Conservation (phyloP, 2,797 vertebrate genomes). For the Sebastes vulpes region DNA sequence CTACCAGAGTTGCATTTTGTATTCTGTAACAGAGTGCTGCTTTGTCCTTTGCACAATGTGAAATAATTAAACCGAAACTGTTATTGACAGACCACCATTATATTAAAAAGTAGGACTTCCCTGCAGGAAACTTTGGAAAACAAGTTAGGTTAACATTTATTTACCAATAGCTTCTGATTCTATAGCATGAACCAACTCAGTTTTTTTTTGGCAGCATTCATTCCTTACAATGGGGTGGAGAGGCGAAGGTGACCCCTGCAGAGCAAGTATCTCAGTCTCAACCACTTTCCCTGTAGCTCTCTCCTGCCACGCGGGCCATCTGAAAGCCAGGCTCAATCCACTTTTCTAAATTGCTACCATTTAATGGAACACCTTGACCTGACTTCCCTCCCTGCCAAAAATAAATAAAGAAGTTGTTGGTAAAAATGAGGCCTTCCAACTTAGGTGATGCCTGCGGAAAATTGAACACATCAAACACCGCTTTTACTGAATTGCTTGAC, state of each 20-base stretch:
- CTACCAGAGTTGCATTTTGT: not conserved
- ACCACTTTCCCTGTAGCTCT: conserved; percentile 72
- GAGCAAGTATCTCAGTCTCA: conserved; percentile 64
- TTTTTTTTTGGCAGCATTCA: conserved; percentile 40
- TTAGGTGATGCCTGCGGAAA: conserved; percentile 64
- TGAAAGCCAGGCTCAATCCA: conserved; percentile 76
- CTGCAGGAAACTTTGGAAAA: not conserved
- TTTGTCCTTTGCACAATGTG: conserved; percentile 2
- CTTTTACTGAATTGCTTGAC: conserved; percentile 69
- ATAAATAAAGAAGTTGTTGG: conserved; percentile 75
- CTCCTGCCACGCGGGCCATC: conserved; percentile 63
- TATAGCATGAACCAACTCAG: conserved; percentile 5
- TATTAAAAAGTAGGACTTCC: not conserved
- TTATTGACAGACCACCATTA: not conserved
- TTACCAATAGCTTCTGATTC: not conserved
- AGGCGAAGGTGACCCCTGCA: conserved; percentile 74
- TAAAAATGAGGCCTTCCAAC: conserved; percentile 72
- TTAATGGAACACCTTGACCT: conserved; percentile 83
- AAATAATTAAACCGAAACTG: not conserved
- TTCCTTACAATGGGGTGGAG: conserved; percentile 48
- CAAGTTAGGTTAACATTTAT: not conserved
- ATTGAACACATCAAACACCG: conserved; percentile 63
- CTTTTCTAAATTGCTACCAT: conserved; percentile 82
- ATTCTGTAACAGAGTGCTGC: not conserved
- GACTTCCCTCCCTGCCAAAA: conserved; percentile 71